Evolutionary conservation across 2,113 vertebrate species (phyloP).

Genomic region (Sinocyclocheilus maitianheensis): DNA sequence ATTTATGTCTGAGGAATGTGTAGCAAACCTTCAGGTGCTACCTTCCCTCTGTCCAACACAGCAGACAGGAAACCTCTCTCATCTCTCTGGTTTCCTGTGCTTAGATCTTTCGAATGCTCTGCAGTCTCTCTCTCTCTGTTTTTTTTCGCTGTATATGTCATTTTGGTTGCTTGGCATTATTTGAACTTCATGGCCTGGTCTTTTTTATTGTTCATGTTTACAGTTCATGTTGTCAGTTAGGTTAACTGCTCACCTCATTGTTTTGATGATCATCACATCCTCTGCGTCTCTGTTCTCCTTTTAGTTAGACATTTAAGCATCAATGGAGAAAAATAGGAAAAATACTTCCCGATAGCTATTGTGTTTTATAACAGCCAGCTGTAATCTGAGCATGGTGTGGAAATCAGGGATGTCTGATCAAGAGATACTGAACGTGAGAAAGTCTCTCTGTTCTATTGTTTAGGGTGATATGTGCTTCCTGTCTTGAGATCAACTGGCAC

Average conservation of each 20-base stretch:
- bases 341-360: neutral
- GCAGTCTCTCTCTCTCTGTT: neutral
- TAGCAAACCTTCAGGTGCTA: conserved; percentile 51
- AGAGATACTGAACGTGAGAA: neutral
- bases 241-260: too few relatives aligned
- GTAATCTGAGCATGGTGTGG: neutral
- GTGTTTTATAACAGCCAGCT: neutral
- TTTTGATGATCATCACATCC: neutral
- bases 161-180: conserved; percentile 23
- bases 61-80: conserved; percentile 54
- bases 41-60: conserved; percentile 39
- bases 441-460: neutral
- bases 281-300: neutral
- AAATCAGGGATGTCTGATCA: neutral
- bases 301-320: neutral
- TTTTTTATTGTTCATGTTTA: conserved; percentile 3
- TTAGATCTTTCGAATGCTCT: conserved; percentile 23
- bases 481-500: neutral
- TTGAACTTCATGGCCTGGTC: conserved; percentile 3
- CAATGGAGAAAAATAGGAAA: neutral
- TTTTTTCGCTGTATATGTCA: conserved; percentile 18
- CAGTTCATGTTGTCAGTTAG: neutral
- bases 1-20: conserved; percentile 48
- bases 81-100: conserved; percentile 55
- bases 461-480: neutral